phyloP scores from a whole-genome alignment of 2,888 invertebrate species.

The Argyra leucocephala region DNA sequence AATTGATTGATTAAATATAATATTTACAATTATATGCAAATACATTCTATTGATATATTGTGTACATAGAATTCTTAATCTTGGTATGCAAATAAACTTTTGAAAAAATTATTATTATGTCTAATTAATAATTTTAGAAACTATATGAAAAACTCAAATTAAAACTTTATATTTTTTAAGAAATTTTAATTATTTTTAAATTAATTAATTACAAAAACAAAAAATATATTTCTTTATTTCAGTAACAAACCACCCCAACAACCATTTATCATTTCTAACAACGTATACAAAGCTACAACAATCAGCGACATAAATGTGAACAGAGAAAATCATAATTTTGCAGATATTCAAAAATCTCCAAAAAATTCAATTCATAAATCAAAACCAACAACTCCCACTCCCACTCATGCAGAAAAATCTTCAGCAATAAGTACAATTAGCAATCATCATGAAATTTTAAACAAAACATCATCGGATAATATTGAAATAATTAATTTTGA shows the following conservation, averaged over 20 bases:
- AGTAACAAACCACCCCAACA: constrained; percentile 21
- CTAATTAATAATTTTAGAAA: no score
- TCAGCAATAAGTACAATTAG: neutral
- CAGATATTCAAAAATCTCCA: neutral
- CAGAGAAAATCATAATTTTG: neutral
- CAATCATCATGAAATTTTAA: neutral
- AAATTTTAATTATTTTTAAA: no score
- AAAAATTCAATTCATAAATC: neutral
- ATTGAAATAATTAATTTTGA: neutral
- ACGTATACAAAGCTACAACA: neutral
- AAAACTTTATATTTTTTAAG: no score
- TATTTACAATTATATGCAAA: no score
- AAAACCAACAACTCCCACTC: neutral
- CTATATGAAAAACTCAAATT: no score
- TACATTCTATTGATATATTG: no score
- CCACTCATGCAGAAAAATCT: constrained; percentile 8
- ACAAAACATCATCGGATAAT: neutral
- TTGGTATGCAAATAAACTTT: no score
- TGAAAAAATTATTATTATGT: no score
- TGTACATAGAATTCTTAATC: no score
- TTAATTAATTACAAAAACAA: no score
- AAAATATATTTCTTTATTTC: constrained; percentile 13
- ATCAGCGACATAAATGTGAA: neutral
- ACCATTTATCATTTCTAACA: neutral
- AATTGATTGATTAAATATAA: no score